Evolutionary conservation across 2,113 vertebrate genomes (phyloP).

Genomic region (Cyprinodon brontotheroides): DNA sequence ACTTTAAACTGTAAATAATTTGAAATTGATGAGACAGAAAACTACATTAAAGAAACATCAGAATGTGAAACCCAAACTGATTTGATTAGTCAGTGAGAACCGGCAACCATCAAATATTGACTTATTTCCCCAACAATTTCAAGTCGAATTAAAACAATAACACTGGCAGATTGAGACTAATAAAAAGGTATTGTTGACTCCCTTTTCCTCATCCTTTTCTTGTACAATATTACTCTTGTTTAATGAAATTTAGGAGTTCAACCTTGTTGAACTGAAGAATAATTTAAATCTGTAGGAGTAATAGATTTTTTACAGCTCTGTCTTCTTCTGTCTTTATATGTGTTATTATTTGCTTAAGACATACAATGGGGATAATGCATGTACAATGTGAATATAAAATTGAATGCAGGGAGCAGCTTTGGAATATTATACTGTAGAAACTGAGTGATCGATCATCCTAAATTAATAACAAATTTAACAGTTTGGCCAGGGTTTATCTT

Average conservation of each 20-base stretch:
- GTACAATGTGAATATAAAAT: too few species aligned
- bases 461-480: too few species aligned
- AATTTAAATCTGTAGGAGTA: background rate
- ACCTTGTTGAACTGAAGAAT: background rate
- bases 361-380: too few species aligned
- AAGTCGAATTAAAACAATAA: constrained; percentile 53
- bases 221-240: constrained; percentile 15
- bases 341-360: too few species aligned
- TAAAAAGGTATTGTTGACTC: constrained; percentile 50
- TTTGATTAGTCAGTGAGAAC: constrained; percentile 23
- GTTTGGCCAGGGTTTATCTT: too few species aligned
- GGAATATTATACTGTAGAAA: too few species aligned
- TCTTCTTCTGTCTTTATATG: too few species aligned
- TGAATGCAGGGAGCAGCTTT: too few species aligned
- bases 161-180: constrained; percentile 43
- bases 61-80: constrained; percentile 51
- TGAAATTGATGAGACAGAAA: constrained; percentile 21
- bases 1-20: constrained; percentile 35
- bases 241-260: background rate
- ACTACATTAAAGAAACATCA: constrained; percentile 27
- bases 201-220: constrained; percentile 7
- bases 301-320: too few species aligned
- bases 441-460: too few species aligned
- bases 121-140: constrained; percentile 45
- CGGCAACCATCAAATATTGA: constrained; percentile 59